Evolutionary conservation across 1,140 invertebrate genomes (phyloP).

Genomic region (Helicoverpa zea): DNA sequence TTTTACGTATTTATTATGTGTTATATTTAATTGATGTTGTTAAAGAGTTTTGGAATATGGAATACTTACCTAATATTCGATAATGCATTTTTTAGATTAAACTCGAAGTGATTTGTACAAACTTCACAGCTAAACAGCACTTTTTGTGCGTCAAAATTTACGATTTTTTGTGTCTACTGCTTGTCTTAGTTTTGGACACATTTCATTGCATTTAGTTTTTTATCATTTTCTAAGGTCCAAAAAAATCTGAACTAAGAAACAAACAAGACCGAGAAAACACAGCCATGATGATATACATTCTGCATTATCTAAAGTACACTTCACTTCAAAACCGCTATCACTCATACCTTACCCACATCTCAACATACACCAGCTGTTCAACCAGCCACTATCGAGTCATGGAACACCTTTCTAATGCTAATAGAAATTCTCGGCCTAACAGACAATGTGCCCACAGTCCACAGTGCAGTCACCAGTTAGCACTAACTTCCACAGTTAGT

Average conservation of each 20-base stretch:
- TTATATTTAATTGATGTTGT: no score
- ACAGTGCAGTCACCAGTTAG: conserved; percentile 13
- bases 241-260: no score
- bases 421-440: conserved; percentile 61
- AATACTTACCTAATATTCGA: no score
- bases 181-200: no score
- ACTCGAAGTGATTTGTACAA: no score
- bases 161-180: no score
- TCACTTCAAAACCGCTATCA: background rate
- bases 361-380: conserved; percentile 60
- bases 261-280: background rate
- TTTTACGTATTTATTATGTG: background rate
- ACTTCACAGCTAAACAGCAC: no score
- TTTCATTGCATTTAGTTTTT: no score
- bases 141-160: no score
- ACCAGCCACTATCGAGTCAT: conserved; percentile 55
- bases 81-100: no score
- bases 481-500: background rate
- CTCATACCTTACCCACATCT: conserved; percentile 22
- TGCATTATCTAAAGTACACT: background rate
- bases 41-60: no score
- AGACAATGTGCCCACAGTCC: conserved; percentile 52
- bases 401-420: conserved; percentile 67
- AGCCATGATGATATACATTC: background rate
- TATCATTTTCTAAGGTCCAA: no score